Evolutionary conservation across 2,888 invertebrate genomes (phyloP).

Genomic region (Macrosoma leucophasiata): DNA sequence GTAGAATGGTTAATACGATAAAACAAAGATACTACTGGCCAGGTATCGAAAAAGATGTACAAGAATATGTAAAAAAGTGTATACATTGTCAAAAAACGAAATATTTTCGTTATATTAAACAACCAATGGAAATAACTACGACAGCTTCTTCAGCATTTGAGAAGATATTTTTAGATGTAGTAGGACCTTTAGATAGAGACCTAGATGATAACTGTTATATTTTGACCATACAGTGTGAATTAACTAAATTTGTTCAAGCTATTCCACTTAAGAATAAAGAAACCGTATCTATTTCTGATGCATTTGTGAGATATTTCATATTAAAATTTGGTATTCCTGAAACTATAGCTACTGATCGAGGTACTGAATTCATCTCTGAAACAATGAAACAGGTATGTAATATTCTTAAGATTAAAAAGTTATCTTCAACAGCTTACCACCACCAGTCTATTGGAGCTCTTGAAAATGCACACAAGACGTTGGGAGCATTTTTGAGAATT

Average conservation of each 20-base stretch:
- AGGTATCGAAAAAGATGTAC: constrained; percentile 9
- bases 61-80: constrained; percentile 7
- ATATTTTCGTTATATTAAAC: constrained; percentile 7
- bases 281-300: constrained; percentile 10
- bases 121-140: constrained; percentile 17
- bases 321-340: constrained; percentile 14
- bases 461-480: constrained; percentile 18
- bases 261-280: constrained; percentile 9
- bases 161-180: constrained; percentile 19
- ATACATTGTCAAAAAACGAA: constrained; percentile 7
- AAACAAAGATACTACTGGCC: constrained; percentile 13
- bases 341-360: constrained; percentile 11
- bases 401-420: constrained; percentile 16
- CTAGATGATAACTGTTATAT: constrained; percentile 13
- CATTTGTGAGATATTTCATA: constrained; percentile 18
- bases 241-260: constrained; percentile 10
- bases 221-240: constrained; percentile 15
- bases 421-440: constrained; percentile 19
- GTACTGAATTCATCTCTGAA: constrained; percentile 12
- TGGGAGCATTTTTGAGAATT: constrained; percentile 11
- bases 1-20: constrained; percentile 12
- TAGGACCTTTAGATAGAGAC: constrained; percentile 21
- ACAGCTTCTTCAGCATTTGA: constrained; percentile 19
- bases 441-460: constrained; percentile 19
- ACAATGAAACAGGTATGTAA: constrained; percentile 18